A percentile compares a stretch with the other conserved stretches of the same genome.
phyloP scores from a whole-genome alignment of 2,113 vertebrate genomes.

The Myodes glareolus region DNA sequence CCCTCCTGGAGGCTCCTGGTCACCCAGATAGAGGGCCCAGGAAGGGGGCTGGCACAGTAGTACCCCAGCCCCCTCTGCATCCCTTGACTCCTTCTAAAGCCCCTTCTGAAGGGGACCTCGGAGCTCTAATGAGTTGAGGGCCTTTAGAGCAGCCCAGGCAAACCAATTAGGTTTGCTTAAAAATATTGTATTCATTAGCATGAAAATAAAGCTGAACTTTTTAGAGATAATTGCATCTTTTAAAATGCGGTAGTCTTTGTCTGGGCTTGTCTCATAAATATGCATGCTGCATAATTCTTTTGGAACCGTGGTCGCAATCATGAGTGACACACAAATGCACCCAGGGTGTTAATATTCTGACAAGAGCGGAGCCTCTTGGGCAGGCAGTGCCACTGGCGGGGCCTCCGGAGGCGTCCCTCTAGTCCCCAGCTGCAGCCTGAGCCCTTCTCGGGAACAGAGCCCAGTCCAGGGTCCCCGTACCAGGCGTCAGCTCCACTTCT shows the following conservation, averaged over 20 bases:
- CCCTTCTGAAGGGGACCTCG: slow-evolving; percentile 78
- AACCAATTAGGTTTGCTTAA: slow-evolving; percentile 87
- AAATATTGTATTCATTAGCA: slow-evolving; percentile 83
- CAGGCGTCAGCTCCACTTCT: not conserved
- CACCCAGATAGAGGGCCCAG: not conserved
- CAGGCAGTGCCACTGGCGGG: slow-evolving; percentile 18
- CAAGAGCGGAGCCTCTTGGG: slow-evolving; percentile 66
- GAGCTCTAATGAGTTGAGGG: slow-evolving; percentile 85
- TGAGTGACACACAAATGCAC: slow-evolving; percentile 59
- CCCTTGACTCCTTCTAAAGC: slow-evolving; percentile 82
- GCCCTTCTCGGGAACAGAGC: not conserved
- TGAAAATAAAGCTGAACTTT: slow-evolving; percentile 85
- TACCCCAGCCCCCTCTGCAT: slow-evolving; percentile 41
- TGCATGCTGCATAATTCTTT: slow-evolving; percentile 81
- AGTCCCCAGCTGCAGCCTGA: slow-evolving; percentile 62
- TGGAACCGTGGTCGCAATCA: slow-evolving; percentile 66
- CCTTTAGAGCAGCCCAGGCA: slow-evolving; percentile 74
- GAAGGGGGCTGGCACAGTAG: not conserved
- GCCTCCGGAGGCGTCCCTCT: slow-evolving; percentile 41
- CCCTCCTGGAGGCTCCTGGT: slow-evolving; percentile 27
- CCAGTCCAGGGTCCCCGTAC: not conserved
- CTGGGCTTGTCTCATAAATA: slow-evolving; percentile 84
- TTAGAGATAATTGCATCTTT: slow-evolving; percentile 87
- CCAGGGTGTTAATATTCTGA: slow-evolving; percentile 79
- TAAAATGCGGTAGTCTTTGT: slow-evolving; percentile 82